phyloP scores from a whole-genome alignment of 2,797 vertebrate species.

The Delichon dasypus region DNA sequence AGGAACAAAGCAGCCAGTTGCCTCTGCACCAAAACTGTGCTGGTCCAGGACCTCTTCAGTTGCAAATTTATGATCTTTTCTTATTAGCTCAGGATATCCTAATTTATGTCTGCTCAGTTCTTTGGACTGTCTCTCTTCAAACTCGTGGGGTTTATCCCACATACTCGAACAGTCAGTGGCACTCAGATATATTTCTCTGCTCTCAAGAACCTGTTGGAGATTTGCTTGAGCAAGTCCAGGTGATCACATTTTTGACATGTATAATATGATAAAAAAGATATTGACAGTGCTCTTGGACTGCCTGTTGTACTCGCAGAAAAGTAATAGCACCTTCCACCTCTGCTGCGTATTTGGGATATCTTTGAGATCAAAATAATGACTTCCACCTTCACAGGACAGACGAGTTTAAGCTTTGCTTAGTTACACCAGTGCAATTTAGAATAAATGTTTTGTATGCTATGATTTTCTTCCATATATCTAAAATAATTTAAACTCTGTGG shows the following conservation, averaged over 20 bases:
- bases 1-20: neutral
- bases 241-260: neutral
- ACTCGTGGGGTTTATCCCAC: neutral
- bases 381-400: neutral
- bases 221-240: neutral
- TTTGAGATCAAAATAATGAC: neutral
- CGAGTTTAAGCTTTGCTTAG: neutral
- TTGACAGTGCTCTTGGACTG: neutral
- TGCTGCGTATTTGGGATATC: neutral
- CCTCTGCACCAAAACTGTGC: accelerated
- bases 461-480: neutral
- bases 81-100: neutral
- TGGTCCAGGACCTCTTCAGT: neutral
- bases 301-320: neutral
- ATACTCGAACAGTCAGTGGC: neutral
- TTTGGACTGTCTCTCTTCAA: neutral
- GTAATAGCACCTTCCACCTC: neutral
- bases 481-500: neutral
- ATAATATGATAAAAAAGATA: neutral
- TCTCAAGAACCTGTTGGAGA: neutral
- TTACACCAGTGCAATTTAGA: neutral
- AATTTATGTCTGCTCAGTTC: neutral
- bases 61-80: neutral
- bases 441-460: neutral
- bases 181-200: neutral